Base-by-base conservation (phyloP, 37 sponge, comb jelly and placozoan genomes). In the Lycopodina hypogea region DNA sequence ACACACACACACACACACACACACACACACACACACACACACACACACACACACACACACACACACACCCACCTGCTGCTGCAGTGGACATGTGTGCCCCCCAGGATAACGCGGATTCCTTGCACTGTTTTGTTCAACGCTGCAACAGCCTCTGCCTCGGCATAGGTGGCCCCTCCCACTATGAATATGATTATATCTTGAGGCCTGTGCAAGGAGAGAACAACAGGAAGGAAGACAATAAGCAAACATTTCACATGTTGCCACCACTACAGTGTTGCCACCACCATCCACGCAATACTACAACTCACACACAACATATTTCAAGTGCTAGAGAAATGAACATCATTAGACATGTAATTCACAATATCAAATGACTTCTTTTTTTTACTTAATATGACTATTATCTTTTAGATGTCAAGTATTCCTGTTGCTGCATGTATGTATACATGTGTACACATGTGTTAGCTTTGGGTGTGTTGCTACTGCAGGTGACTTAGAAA, bases 121-220 rank as follows among this genome's bases (percentile, higher is more conserved):
- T 77, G 93, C 15, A 76, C 83, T 0, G 87, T 29, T 45, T 79
- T 87, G 91, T 87, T 92, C 52, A 92, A 30, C 32, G 80, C 82
- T 34, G 88, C 87, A 19, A 94, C 91, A 22, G 93, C 81, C 70
- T 83, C 56, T 0, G 96, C 91, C 78, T 97, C 98, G 45, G 88
- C 90, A 72, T 88, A 97, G 0, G 98, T 97, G 18, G 82, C 89
- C 26, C 98, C 98, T 48, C 98, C 98, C 62, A 93, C 90, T n/a
- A 96, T 79, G 74, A 96, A 96, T 61, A 96, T 89, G 35, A 96
- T 96, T 52, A 96, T 71, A 68, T 93, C 93, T 36, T 93, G 93
- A 1, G 91, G 93, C 58, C 87, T 89, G 78, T 69, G 38, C n/a
- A 38, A 26, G 57, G 59, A 58, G 59, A 58, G 59, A 58, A 15